A percentile compares a stretch with the other conserved stretches of the same genome.
Conservation (phyloP, 2,797 vertebrate species). For the Falco rusticolus region DNA sequence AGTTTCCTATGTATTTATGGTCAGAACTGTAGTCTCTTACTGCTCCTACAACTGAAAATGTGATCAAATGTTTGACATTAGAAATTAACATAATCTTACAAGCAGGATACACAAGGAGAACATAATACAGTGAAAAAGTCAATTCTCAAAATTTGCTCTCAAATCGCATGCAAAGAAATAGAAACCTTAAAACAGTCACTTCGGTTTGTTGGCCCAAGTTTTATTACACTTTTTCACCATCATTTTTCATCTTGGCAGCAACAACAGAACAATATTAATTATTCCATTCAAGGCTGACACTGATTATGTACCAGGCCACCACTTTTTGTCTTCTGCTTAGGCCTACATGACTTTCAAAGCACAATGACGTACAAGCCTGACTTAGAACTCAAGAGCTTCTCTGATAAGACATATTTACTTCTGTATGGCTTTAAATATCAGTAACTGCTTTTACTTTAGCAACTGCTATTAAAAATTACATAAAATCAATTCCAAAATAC, state of each 20-base stretch:
- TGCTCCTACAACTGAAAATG: background rate
- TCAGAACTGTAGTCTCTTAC: background rate
- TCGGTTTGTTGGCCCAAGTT: background rate
- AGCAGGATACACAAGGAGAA: background rate
- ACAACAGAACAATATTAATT: background rate
- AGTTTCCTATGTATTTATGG: background rate
- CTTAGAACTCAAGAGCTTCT: background rate
- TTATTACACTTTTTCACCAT: accelerated
- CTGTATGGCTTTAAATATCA: background rate
- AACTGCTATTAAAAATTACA: background rate
- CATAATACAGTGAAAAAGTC: background rate
- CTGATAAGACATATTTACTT: background rate
- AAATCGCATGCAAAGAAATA: background rate
- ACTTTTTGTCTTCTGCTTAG: background rate
- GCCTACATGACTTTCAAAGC: background rate
- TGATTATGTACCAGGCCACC: background rate
- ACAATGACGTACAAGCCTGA: background rate
- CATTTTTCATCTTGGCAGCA: background rate
- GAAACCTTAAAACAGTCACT: background rate
- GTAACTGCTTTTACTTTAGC: background rate
- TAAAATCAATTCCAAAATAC: background rate
- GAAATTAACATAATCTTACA: background rate
- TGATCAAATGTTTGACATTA: background rate
- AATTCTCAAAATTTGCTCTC: background rate
- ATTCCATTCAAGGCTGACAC: background rate